These are phyloP conservation scores for Linnaemya vulpina DNA, from an alignment of 2,888 invertebrate genomes.

Conservation along the genomic window DNA sequence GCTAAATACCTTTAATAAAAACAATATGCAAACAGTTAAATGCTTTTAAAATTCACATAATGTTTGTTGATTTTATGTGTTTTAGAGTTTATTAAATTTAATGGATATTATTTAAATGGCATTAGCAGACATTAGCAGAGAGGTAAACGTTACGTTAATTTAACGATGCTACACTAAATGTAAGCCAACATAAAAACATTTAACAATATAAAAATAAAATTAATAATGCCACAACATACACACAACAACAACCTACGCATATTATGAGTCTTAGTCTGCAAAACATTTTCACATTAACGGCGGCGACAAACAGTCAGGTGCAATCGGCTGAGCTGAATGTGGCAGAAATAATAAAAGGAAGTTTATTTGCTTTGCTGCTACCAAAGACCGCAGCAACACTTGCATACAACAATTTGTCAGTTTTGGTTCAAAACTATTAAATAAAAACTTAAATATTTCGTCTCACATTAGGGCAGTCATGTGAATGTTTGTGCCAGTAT, in stretches of 20 bases:
- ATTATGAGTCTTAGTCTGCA: conserved; percentile 9
- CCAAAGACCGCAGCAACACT: conserved; percentile 20
- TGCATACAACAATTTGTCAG: conserved; percentile 59
- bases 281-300: background rate
- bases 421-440: conserved; percentile 52
- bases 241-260: conserved; percentile 51
- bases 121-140: conserved; percentile 56
- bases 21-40: conserved; percentile 5
- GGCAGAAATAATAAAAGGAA: conserved; percentile 54
- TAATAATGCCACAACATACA: background rate
- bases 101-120: conserved; percentile 57
- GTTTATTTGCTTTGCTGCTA: conserved; percentile 45
- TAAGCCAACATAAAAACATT: background rate
- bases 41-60: conserved; percentile 49
- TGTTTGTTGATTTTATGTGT: conserved; percentile 12
- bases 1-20: conserved; percentile 10
- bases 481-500: conserved; percentile 40
- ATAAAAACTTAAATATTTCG: conserved; percentile 18
- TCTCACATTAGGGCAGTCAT: conserved; percentile 64
- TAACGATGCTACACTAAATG: conserved; percentile 42
- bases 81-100: conserved; percentile 62
- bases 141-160: conserved; percentile 38
- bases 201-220: background rate
- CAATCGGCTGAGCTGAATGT: conserved; percentile 19
- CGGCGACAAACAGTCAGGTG: conserved; percentile 41